Evolutionary conservation across 2,888 invertebrate genomes (phyloP).

Genomic region (Brachynemurus nebulosus): DNA sequence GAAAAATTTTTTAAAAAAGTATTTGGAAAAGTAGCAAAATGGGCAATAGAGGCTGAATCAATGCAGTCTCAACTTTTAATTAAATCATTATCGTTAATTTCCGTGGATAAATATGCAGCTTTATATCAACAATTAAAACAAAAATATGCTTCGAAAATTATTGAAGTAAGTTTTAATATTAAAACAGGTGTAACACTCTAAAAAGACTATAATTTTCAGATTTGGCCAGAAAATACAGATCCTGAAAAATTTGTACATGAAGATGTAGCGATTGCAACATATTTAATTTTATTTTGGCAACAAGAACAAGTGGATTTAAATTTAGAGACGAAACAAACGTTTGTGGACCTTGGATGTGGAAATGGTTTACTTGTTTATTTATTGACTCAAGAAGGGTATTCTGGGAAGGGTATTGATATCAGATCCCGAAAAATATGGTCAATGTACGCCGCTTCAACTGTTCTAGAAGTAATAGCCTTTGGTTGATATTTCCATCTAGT

Average conservation of each 20-base stretch:
- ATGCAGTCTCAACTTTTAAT: conserved; percentile 21
- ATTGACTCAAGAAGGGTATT: conserved; percentile 67
- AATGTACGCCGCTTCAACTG: conserved; percentile 47
- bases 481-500: too few relatives aligned
- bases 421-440: conserved; percentile 82
- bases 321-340: conserved; percentile 37
- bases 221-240: conserved; percentile 89
- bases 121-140: conserved; percentile 61
- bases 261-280: conserved; percentile 88
- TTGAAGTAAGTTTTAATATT: conserved; percentile 49
- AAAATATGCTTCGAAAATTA: conserved; percentile 61
- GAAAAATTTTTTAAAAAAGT: conserved; percentile 38
- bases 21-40: conserved; percentile 45
- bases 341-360: conserved; percentile 94
- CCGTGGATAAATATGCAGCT: conserved; percentile 51
- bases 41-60: conserved; percentile 37
- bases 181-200: neutral
- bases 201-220: conserved; percentile 32
- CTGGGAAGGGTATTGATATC: conserved; percentile 73
- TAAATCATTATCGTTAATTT: conserved; percentile 51
- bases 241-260: conserved; percentile 92
- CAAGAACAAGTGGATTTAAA: conserved; percentile 34
- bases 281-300: conserved; percentile 71
- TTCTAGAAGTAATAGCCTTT: conserved; percentile 51
- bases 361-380: conserved; percentile 89